phyloP scores from a whole-genome alignment of 2,797 vertebrate species.

The Pseudopleuronectes americanus region DNA sequence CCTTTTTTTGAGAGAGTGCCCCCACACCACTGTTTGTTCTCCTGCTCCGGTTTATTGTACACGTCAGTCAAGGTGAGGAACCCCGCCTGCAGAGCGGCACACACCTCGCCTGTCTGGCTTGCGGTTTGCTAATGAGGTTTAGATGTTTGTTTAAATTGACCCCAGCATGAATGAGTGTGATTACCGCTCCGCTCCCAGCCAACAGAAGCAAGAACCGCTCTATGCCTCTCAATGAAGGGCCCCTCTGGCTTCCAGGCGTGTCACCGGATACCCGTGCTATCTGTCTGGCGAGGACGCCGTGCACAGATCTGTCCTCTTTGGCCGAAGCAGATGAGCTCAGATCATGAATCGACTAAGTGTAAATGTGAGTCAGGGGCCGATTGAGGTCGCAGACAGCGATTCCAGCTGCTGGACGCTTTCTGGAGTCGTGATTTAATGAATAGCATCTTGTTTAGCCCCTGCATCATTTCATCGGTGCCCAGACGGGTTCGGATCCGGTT shows the following conservation, averaged over 20 bases:
- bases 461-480: slow-evolving; percentile 53
- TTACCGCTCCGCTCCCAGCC: not conserved
- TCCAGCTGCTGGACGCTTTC: slow-evolving; percentile 70
- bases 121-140: slow-evolving; percentile 1
- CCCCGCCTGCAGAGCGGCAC: slow-evolving; percentile 20
- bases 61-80: slow-evolving; percentile 55
- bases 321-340: slow-evolving; percentile 13
- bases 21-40: slow-evolving; percentile 18
- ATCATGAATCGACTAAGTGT: slow-evolving; percentile 41
- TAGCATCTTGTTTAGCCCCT: slow-evolving; percentile 78
- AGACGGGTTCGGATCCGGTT: slow-evolving; percentile 63
- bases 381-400: slow-evolving; percentile 70
- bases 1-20: slow-evolving; percentile 58
- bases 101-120: slow-evolving; percentile 23
- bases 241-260: slow-evolving; percentile 24
- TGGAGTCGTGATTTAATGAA: slow-evolving; percentile 67
- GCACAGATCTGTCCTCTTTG: slow-evolving; percentile 20
- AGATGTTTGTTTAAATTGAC: slow-evolving; percentile 33
- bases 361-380: slow-evolving; percentile 65
- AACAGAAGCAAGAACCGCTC: slow-evolving; percentile 27
- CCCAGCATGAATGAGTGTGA: slow-evolving; percentile 13
- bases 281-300: slow-evolving; percentile 34
- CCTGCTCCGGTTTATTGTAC: slow-evolving; percentile 30
- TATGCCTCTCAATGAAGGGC: slow-evolving; percentile 14
- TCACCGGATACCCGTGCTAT: slow-evolving; percentile 48